These are phyloP conservation scores for Myathropa florea DNA, from an alignment of 2,888 invertebrate species.

Conservation along the genomic window DNA sequence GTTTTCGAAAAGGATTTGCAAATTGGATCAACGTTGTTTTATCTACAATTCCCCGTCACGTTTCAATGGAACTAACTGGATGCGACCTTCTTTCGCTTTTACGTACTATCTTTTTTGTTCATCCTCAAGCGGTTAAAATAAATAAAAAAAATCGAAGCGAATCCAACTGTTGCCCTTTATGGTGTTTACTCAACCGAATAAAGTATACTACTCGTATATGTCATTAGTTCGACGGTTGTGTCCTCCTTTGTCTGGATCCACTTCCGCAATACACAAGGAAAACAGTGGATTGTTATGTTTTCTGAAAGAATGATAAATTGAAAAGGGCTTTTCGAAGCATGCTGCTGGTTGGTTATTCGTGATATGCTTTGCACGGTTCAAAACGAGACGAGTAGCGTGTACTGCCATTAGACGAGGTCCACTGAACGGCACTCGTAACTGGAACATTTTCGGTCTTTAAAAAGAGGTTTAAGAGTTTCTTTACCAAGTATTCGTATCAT, in stretches of 20 bases:
- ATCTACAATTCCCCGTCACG: conserved; percentile 8
- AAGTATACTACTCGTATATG: background rate
- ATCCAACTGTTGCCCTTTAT: conserved; percentile 34
- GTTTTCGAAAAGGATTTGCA: background rate
- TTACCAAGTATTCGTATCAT: too few species aligned
- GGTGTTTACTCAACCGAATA: conserved; percentile 1
- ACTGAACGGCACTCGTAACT: background rate
- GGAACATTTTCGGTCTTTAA: background rate
- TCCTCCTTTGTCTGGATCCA: background rate
- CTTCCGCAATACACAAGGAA: background rate
- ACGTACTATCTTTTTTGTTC: background rate
- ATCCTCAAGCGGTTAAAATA: background rate
- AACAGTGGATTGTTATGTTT: conserved; percentile 26
- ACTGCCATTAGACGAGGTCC: background rate
- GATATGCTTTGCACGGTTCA: background rate
- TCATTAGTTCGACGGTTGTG: conserved; percentile 2
- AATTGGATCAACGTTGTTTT: background rate
- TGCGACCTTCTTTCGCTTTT: background rate
- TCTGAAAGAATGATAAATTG: conserved; percentile 49
- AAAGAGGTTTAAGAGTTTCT: background rate
- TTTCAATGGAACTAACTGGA: background rate
- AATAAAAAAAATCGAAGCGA: background rate
- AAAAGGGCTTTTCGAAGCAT: conserved; percentile 7
- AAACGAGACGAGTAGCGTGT: background rate
- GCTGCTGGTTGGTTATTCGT: background rate